Evolutionary conservation across 2,888 invertebrate genomes (phyloP).

Genomic region (Dexiosoma caninum): DNA sequence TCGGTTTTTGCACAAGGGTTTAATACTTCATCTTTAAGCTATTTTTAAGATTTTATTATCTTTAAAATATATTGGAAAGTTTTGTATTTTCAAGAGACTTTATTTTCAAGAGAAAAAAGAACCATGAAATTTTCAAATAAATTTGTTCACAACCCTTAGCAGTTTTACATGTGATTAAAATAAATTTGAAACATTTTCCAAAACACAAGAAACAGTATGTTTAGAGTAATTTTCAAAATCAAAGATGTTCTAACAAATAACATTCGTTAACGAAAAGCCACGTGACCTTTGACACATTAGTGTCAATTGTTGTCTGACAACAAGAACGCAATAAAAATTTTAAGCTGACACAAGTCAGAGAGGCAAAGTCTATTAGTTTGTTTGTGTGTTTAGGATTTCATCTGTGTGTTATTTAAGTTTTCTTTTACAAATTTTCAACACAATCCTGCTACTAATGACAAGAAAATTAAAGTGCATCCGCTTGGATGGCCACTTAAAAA

Average conservation of each 20-base stretch:
- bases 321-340: conserved; percentile 64
- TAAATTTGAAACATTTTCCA: neutral
- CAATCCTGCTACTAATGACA: conserved; percentile 63
- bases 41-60: no score
- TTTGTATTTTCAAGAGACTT: no score
- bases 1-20: no score
- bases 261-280: conserved; percentile 69
- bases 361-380: conserved; percentile 29
- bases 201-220: conserved; percentile 7
- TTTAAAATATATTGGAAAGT: no score
- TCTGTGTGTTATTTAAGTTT: conserved; percentile 65
- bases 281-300: conserved; percentile 77
- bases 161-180: neutral
- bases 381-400: conserved; percentile 55
- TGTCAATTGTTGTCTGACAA: conserved; percentile 69
- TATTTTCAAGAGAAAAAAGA: no score
- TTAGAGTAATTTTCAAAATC: conserved; percentile 34
- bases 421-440: conserved; percentile 59
- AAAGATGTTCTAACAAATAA: conserved; percentile 26
- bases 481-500: conserved; percentile 75
- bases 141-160: neutral
- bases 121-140: no score
- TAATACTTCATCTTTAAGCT: no score
- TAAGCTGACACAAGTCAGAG: conserved; percentile 40
- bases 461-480: conserved; percentile 77